Conservation (phyloP, 92 coral and sea anemone genomes). For the Zoanthus solanderi region DNA sequence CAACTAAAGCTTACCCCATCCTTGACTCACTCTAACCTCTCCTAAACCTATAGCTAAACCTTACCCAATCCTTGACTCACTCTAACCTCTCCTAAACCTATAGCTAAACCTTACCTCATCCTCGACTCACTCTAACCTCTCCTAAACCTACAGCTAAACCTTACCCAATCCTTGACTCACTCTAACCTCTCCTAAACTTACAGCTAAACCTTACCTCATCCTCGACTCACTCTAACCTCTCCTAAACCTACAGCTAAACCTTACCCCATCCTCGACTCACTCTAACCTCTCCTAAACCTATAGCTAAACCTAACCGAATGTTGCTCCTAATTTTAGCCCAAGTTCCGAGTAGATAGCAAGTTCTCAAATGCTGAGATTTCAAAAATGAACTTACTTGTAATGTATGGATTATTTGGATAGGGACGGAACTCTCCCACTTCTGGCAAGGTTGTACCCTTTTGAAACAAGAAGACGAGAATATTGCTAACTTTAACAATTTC, state of each 20-base stretch:
- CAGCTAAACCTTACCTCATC: background rate
- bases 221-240: background rate
- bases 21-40: background rate
- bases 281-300: background rate
- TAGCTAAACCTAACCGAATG: background rate
- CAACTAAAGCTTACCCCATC: background rate
- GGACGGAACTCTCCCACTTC: conserved; percentile 94
- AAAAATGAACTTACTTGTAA: conserved; percentile 73
- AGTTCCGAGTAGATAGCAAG: background rate
- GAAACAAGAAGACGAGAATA: conserved; percentile 3
- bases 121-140: background rate
- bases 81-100: background rate
- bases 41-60: background rate
- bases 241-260: background rate
- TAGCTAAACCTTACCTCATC: background rate
- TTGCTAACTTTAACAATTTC: no score
- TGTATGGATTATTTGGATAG: conserved; percentile 74
- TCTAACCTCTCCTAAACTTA: background rate
- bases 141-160: background rate
- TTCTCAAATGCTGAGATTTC: background rate
- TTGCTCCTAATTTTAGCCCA: background rate
- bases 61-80: no score
- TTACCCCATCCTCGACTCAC: background rate
- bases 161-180: no score
- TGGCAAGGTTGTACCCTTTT: conserved; percentile 83